phyloP scores from a whole-genome alignment of 2,797 vertebrate genomes.

The Poeciliopsis gracilis region DNA sequence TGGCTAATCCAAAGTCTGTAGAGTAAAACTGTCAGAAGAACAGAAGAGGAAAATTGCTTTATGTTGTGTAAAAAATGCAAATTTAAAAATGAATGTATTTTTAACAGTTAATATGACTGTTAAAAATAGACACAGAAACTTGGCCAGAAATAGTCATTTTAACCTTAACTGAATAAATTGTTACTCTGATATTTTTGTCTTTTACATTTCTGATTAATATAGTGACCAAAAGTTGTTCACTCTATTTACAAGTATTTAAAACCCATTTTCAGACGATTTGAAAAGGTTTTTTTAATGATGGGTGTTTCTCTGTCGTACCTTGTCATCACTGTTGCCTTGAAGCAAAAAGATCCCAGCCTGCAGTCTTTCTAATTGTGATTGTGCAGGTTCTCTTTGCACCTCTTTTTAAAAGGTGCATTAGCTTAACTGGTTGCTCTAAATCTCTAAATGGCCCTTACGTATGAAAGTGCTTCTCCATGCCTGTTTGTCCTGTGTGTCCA shows the following conservation, averaged over 20 bases:
- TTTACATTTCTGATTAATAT: neutral
- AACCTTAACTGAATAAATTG: neutral
- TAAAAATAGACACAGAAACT: neutral
- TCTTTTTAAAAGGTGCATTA: neutral
- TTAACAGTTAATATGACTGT: neutral
- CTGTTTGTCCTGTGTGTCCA: neutral
- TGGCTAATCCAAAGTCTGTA: neutral
- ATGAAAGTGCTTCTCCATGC: neutral
- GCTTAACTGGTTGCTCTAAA: neutral
- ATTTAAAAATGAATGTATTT: neutral
- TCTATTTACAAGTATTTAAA: neutral
- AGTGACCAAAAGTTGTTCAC: neutral
- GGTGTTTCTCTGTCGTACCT: neutral
- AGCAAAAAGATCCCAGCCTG: neutral
- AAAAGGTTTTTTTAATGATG: neutral
- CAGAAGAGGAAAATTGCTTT: neutral
- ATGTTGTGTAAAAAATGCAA: neutral
- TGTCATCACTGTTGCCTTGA: neutral
- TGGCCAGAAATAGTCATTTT: neutral
- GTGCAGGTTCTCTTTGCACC: neutral
- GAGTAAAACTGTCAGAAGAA: neutral
- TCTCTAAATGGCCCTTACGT: neutral
- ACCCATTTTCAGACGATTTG: neutral
- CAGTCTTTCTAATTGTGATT: neutral
- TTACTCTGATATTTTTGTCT: neutral